Evolutionary conservation across 2,888 invertebrate genomes (phyloP), one percentile per base, ranked within the genome.

Genomic region (Maniola hyperantus): DNA sequence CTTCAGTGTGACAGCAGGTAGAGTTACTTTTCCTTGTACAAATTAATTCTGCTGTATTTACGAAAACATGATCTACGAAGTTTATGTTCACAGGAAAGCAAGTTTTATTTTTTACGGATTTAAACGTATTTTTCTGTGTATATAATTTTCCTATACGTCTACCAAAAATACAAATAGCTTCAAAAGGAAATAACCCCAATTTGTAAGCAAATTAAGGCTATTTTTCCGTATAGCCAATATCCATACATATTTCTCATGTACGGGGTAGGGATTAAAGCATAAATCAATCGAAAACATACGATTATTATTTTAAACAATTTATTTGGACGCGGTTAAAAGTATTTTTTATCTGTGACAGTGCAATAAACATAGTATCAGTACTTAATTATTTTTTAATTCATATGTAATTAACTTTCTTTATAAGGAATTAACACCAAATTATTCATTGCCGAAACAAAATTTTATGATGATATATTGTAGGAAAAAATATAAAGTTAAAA

Each of bases 351-450:
- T 39, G 36, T 36, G 10, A 18, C 55, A 39, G 15, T 55, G 10
- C 55, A 55, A 55, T 55, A 18, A 55, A 55, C 39, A 36, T 53
- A 51, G 11, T 51, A 51, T 26, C 34, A 33, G 15, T 53, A 34
- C n/a, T n/a, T 8, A n/a, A 36, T 54, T 34, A n/a, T 54, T 13
- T 26, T n/a, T 53, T n/a, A 34, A 53, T 15, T 13, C n/a, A 36
- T 34, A 18, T 36, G 36, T 42, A 57, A 57, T 57, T 39, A 8
- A 39, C 39, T 57, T 57, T 57, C 39, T 6, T 36, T 20, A 57
- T 42, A 57, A 39, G 42, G 57, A 57, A 11, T 53, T 54, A 0
- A 13, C 57, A 11, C 10, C 18, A 42, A n/a, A n/a, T n/a, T n/a
- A 57, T 57, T 42, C 20, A n/a, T 20, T 20, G 18, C 42, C 57